Conservation (phyloP, 2,888 invertebrate genomes). For the Drosophila parthenogenetica region DNA sequence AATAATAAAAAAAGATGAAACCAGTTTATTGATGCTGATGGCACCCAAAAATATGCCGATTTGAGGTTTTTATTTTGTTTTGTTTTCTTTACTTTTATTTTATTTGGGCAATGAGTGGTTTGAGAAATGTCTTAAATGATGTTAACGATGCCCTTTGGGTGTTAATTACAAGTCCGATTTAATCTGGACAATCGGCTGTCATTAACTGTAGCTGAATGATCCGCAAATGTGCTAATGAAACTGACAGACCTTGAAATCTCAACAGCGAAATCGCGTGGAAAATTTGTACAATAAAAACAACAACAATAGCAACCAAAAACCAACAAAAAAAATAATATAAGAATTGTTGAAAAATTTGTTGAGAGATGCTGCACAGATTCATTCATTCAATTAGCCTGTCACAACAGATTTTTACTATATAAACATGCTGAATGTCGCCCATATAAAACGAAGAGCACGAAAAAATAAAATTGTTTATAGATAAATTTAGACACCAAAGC, state of each 20-base stretch:
- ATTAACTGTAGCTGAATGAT: slow-evolving; percentile 68
- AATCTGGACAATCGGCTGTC: slow-evolving; percentile 75
- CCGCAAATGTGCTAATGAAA: slow-evolving; percentile 69
- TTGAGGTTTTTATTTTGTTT: slow-evolving; percentile 10
- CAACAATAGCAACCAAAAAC: no score
- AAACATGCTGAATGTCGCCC: slow-evolving; percentile 52
- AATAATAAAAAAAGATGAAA: slow-evolving; percentile 21
- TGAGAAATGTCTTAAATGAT: slow-evolving; percentile 67
- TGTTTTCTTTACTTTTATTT: slow-evolving; percentile 1
- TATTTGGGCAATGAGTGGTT: slow-evolving; percentile 22
- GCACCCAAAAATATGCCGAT: slow-evolving; percentile 49
- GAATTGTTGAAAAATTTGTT: slow-evolving; percentile 22
- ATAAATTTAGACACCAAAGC: slow-evolving; percentile 67
- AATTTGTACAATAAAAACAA: slow-evolving; percentile 23
- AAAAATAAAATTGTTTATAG: slow-evolving; percentile 55
- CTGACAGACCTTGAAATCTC: slow-evolving; percentile 59
- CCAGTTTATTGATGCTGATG: slow-evolving; percentile 54
- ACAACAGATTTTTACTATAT: slow-evolving; percentile 50
- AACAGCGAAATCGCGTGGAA: slow-evolving; percentile 29
- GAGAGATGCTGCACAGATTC: slow-evolving; percentile 41
- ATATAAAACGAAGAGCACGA: slow-evolving; percentile 14
- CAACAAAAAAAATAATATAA: neutral
- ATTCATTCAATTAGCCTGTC: slow-evolving; percentile 73
- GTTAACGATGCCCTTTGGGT: slow-evolving; percentile 82
- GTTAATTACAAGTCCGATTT: slow-evolving; percentile 76